Evolutionary conservation across 2,113 vertebrate species (phyloP), one percentile per base, ranked within the genome.

Genomic region (Cavia porcellus): DNA sequence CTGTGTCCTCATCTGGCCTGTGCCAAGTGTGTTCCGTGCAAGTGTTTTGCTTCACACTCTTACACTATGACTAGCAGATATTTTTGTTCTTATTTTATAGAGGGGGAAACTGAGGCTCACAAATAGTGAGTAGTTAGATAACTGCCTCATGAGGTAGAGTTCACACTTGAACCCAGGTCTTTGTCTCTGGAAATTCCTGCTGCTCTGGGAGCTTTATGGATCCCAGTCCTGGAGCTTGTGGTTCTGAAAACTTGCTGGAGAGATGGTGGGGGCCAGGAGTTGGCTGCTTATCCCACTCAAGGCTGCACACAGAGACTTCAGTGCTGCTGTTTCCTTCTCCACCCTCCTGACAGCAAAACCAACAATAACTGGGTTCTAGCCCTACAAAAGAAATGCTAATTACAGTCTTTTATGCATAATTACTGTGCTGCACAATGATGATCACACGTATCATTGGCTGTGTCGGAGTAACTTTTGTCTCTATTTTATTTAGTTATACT

Each of bases 331-430:
- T 86, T 86, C 45, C 35, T n/a, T 35, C 74, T 90, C 68, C 45
- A 94, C 61, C 86, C 28, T 94, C 45, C 75, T 93, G 84, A 90
- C 81, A 92, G 62, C 52, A 94, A 92, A 84, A 38, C 55, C 22
- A 74, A 86, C 86, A 92, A 90, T 83, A 42, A 68, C 42, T 1
- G 0, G 66, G 79, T 55, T 62, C 85, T 91, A 89, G 59, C 89
- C 59, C 32, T 55, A 59, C 30, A 52, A 77, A 95, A 93, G 84
- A 87, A 95, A 89, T 84, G 50, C 84, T 97, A 97, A 97, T 97
- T 97, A 93, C 52, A 89, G 7, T 95, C 80, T 85, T 97, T 96
- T 91, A 68, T 57, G 50, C 24, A 8, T 97, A 96, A 97, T 97
- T 81, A 92, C 45, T 32, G 25, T 14, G 9, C 25, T 87, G 93